Base-by-base conservation (phyloP, 2,888 invertebrate species). In the Galerucella nymphaeae region DNA sequence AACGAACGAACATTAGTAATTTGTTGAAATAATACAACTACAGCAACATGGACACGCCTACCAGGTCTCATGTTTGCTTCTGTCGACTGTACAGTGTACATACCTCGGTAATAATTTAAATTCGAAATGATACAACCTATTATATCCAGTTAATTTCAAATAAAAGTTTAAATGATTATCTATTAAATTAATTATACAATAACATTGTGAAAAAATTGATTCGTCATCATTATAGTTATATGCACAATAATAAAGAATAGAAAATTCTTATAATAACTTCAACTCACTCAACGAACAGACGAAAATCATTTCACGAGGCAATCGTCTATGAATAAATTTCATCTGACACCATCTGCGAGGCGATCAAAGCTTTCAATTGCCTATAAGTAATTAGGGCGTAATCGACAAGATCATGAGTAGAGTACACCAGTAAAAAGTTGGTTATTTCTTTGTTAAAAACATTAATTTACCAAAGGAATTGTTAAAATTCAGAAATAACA, bases 271-370 rank as follows among this genome's bases (percentile, higher is more conserved):
- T 38, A 59, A n/a, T 59, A 38, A 14, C 16, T n/a, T n/a, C 41
- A 59, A 38, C 59, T 30, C 38, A 30, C 38, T 58, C 58, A 38
- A 38, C 38, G 59, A 11, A 16, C 14, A 38, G 13, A 30, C 55
- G 66, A 38, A 18, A 30, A 50, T 66, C 13, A 41, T 53, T 38
- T 53, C 66, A 55, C 68, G 70, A 68, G 70, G 59, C 61, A 71
- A 76, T 74, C 66, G 66, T 45, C 70, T 57, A 69, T 58, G 63
- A 71, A 75, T 72, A 74, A 70, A 76, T 76, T 75, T 72, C 71
- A 75, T 73, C 70, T 72, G 76, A 75, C 76, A 75, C 76, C 76
- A 75, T 75, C 76, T 76, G 76, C 61, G 66, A 74, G 68, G 73
- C 75, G 76, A 64, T 72, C 74, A 55, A 58, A 53, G 64, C 62